A percentile compares a stretch with the other conserved stretches of the same genome.
Evolutionary conservation across 1,140 invertebrate genomes (phyloP).

Genomic region (Homarus americanus): DNA sequence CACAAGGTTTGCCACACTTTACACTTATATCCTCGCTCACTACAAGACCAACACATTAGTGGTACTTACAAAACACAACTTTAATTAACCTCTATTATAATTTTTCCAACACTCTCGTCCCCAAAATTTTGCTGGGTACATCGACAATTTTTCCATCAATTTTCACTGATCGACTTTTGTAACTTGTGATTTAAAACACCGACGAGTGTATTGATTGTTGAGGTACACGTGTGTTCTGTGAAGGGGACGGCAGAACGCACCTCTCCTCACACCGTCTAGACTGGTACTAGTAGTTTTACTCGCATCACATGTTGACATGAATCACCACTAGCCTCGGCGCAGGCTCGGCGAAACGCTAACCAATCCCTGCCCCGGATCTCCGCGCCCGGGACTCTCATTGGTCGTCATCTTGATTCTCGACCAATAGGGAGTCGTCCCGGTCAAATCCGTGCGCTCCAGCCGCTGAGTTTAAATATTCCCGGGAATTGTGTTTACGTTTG

Average conservation of each 20-base stretch:
- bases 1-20: too few species aligned
- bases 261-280: neutral
- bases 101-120: too few species aligned
- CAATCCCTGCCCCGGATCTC: slow-evolving; percentile 1
- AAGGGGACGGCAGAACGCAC: neutral
- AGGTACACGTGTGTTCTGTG: neutral
- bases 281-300: slow-evolving; percentile 33
- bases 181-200: too few species aligned
- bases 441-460: neutral
- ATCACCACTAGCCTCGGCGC: slow-evolving; percentile 35
- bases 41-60: too few species aligned
- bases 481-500: too few species aligned
- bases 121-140: too few species aligned
- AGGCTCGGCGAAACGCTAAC: neutral
- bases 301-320: slow-evolving; percentile 37
- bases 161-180: too few species aligned
- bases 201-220: too few species aligned
- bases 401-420: neutral
- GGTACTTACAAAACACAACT: too few species aligned
- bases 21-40: too few species aligned
- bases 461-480: neutral
- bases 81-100: too few species aligned
- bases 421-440: neutral
- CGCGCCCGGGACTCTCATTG: neutral
- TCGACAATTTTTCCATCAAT: too few species aligned